Evolutionary conservation across 2,113 vertebrate genomes (phyloP).

Genomic region (Tachysurus fulvidraco): DNA sequence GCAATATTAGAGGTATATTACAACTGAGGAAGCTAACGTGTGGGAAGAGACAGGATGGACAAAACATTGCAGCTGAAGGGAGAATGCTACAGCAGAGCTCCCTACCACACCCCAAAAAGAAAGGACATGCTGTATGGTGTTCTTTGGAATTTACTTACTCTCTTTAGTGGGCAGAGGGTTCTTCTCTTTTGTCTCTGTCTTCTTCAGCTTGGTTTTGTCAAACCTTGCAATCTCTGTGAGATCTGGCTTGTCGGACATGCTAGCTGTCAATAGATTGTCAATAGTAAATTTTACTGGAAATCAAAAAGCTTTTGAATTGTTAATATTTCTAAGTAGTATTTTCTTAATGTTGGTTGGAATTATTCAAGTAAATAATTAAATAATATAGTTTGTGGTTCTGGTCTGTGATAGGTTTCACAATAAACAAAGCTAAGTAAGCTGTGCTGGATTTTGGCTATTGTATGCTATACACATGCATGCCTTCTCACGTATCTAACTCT

Average conservation of each 20-base stretch:
- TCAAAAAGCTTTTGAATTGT: background rate
- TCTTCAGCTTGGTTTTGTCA: slow-evolving; percentile 89
- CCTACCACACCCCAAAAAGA: slow-evolving; percentile 45
- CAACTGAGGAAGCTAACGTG: background rate
- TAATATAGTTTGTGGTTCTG: background rate
- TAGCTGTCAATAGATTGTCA: slow-evolving; percentile 60
- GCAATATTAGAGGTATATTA: background rate
- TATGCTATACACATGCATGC: background rate
- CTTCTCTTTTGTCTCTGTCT: slow-evolving; percentile 88
- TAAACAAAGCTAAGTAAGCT: background rate
- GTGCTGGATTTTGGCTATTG: background rate
- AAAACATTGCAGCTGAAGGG: slow-evolving; percentile 26
- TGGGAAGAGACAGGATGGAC: background rate
- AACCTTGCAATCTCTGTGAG: slow-evolving; percentile 85
- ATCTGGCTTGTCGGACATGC: slow-evolving; percentile 88
- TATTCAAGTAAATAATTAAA: background rate
- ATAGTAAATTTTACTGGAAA: slow-evolving; percentile 41
- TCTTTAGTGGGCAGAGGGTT: slow-evolving; percentile 88
- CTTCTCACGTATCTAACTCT: background rate
- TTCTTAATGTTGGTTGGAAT: background rate
- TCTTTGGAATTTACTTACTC: slow-evolving; percentile 74
- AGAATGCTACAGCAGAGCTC: background rate
- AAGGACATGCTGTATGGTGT: background rate
- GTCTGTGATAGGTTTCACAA: background rate
- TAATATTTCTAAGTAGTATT: background rate